phyloP scores from a whole-genome alignment of 2,113 vertebrate genomes.

The Fulmarus glacialis region DNA sequence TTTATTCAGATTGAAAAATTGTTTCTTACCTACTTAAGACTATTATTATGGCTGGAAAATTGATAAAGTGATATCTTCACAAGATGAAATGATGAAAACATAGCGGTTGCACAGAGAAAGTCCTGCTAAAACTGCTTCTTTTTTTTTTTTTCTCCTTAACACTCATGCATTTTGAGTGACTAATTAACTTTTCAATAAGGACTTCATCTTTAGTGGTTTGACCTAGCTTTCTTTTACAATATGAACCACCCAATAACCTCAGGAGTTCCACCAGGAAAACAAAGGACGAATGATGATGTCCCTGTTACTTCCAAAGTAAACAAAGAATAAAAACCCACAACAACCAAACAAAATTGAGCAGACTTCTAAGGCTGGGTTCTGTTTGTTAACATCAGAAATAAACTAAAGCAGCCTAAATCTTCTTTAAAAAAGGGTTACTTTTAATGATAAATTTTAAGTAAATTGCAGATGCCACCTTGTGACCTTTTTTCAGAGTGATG shows the following conservation, averaged over 20 bases:
- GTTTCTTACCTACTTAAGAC: not conserved
- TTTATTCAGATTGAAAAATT: not conserved
- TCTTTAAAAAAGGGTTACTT: not conserved
- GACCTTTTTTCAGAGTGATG: not conserved
- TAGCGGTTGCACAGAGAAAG: not conserved
- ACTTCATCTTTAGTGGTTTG: conserved; percentile 16
- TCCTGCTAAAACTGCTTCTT: not conserved
- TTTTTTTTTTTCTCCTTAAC: not conserved
- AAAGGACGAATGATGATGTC: not conserved
- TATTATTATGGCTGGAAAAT: not conserved
- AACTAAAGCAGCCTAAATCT: not conserved
- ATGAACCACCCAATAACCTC: not conserved
- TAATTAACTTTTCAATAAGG: conserved; percentile 44
- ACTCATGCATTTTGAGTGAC: conserved; percentile 16
- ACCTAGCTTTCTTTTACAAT: not conserved
- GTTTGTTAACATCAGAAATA: not conserved
- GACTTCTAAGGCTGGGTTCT: not conserved
- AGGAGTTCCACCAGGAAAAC: not conserved
- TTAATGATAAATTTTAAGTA: not conserved
- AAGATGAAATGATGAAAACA: not conserved
- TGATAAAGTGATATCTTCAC: not conserved
- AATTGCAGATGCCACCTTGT: conserved; percentile 4
- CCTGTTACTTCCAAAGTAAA: not conserved
- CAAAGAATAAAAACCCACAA: not conserved
- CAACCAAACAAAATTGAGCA: rapidly evolving